phyloP scores from a whole-genome alignment of 2,113 vertebrate genomes.

The Corydoras sp. region DNA sequence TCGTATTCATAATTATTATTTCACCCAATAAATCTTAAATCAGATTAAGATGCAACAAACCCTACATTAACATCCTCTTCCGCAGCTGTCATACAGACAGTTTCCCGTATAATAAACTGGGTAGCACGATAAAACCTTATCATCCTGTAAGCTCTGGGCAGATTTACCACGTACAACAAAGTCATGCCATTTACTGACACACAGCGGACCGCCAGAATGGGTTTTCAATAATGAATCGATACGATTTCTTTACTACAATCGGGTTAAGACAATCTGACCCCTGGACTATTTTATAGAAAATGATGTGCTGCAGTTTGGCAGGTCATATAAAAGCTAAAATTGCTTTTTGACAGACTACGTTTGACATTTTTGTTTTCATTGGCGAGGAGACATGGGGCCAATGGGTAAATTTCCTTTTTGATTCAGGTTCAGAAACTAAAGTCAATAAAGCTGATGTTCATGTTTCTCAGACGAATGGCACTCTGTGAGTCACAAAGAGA shows the following conservation, averaged over 20 bases:
- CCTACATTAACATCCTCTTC: constrained; percentile 41
- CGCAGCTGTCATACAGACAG: constrained; percentile 59
- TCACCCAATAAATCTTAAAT: not conserved
- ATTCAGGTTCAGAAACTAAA: not conserved
- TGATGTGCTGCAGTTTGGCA: constrained; percentile 40
- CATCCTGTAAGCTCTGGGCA: constrained; percentile 37
- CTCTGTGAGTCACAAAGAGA: constrained; percentile 6
- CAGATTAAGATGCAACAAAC: constrained; percentile 18
- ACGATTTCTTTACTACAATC: constrained; percentile 26
- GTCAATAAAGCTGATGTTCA: not conserved
- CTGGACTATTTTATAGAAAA: constrained; percentile 32
- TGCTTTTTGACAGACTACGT: constrained; percentile 5
- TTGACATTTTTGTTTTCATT: not conserved
- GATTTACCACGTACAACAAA: constrained; percentile 44
- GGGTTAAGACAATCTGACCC: constrained; percentile 26
- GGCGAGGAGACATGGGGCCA: not conserved
- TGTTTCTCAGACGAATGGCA: constrained; percentile 3
- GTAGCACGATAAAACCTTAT: constrained; percentile 38
- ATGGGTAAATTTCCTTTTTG: not conserved
- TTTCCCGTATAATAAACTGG: constrained; percentile 57
- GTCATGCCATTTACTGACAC: constrained; percentile 46
- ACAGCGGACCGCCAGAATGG: constrained; percentile 4
- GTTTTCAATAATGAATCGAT: constrained; percentile 27
- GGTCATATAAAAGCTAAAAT: constrained; percentile 30
- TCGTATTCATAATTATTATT: too few species aligned